Evolutionary conservation across 2,888 invertebrate species (phyloP).

Genomic region (Ochropleura plecta): DNA sequence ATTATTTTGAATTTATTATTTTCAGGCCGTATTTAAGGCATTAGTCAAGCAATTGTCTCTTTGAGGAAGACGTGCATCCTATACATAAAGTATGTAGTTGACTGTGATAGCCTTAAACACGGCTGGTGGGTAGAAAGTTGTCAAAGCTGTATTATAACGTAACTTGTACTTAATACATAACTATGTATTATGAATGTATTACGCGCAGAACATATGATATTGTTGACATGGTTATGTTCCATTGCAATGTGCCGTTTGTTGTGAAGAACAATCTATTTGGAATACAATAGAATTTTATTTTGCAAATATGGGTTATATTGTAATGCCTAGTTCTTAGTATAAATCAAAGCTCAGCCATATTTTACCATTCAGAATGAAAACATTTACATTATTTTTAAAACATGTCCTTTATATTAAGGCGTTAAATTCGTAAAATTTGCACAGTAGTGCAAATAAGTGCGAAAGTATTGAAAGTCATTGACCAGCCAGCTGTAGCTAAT

Average conservation of each 20-base stretch:
- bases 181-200: conserved; percentile 8
- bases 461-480: conserved; percentile 44
- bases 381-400: too few species aligned
- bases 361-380: too few species aligned
- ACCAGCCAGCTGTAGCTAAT: conserved; percentile 44
- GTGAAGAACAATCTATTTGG: not conserved
- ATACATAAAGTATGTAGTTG: not conserved
- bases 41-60: conserved; percentile 27
- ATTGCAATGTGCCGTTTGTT: conserved; percentile 5
- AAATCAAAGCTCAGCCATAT: too few species aligned
- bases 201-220: conserved; percentile 9
- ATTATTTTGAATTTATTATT: conserved; percentile 5
- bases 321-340: too few species aligned
- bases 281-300: too few species aligned
- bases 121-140: conserved; percentile 40
- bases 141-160: conserved; percentile 24
- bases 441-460: not conserved
- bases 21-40: conserved; percentile 1
- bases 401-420: too few species aligned
- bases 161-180: conserved; percentile 23
- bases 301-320: too few species aligned
- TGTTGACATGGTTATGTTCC: conserved; percentile 15
- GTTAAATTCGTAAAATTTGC: not conserved
- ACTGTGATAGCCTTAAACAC: conserved; percentile 5
- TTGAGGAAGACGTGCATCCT: conserved; percentile 5